Evolutionary conservation across 2,888 invertebrate species (phyloP).

Genomic region (Muscina levida): DNA sequence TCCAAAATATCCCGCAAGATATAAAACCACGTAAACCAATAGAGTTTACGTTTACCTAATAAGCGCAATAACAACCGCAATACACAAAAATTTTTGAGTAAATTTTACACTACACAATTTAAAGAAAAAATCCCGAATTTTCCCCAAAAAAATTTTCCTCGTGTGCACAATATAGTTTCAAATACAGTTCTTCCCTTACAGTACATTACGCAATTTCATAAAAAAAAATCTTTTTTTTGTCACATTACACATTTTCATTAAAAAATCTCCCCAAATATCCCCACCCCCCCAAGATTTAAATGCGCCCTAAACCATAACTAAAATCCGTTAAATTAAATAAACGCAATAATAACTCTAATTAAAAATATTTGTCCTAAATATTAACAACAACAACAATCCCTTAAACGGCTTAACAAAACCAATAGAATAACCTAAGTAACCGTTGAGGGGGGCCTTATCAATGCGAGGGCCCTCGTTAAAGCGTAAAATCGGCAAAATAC

Average conservation of each 20-base stretch:
- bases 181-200: no score
- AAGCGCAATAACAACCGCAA: no score
- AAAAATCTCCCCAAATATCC: not conserved
- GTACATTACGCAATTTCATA: not conserved
- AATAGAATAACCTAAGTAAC: slow-evolving; percentile 76
- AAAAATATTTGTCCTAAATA: no score
- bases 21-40: no score
- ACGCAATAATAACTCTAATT: not conserved
- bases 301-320: slow-evolving; percentile 3
- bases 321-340: slow-evolving; percentile 26
- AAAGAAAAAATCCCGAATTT: no score
- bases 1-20: no score
- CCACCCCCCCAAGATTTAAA: slow-evolving; percentile 9
- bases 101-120: no score
- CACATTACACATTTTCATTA: not conserved
- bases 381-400: slow-evolving; percentile 62
- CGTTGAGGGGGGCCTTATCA: slow-evolving; percentile 33
- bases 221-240: not conserved
- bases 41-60: no score
- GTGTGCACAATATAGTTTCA: no score
- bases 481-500: slow-evolving; percentile 41
- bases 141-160: no score
- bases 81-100: no score
- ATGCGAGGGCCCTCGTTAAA: slow-evolving; percentile 21
- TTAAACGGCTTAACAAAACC: slow-evolving; percentile 71